Base-by-base conservation (phyloP, 2,113 vertebrate genomes). In the Synchiropus splendidus region DNA sequence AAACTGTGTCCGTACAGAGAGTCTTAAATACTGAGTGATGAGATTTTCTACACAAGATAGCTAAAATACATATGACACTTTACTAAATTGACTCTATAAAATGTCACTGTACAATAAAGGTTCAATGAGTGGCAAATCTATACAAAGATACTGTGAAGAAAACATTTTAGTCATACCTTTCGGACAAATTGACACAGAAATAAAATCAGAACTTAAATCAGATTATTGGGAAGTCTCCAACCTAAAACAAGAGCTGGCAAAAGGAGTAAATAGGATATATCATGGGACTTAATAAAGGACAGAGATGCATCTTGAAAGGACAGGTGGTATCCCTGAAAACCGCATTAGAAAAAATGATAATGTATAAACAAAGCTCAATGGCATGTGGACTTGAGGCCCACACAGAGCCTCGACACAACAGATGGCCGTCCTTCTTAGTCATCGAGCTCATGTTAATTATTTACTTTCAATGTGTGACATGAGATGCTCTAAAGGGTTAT, bases 51-150 rank as follows among this genome's bases (percentile, higher is more conserved):
- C 48, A 77, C 48, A 61, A 54, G 52, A 68, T 69, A 61, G 74
- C 79, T 81, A 81, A 83, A 75, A 81, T 65, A 83, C 70, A 41
- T 27, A 36, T 66, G 66, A 79, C 73, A 79, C 74, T 80, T 62
- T 68, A 63, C 57, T 78, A 70, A 78, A 75, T 54, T 73, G 57
- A 75, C 67, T 64, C 71, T 64, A 75, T 78, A 72, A 70, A 81
- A 82, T 75, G 81, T 67, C 65, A 83, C 61, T 81, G 76, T 77
- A 70, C 75, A 81, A 74, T 75, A 79, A 72, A 80, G 52, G 70
- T 73, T 81, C 47, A 65, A 64, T 40, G 44, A 77, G 78, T 70
- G 67, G 60, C 51, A 62, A 74, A 63, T 76, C 58, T 77, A 80
- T 77, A 83, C 69, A 77, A 74, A 78, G 59, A 72, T 57, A 66